Evolutionary conservation across 2,888 invertebrate genomes (phyloP).

Genomic region (Pterobdella sp.): DNA sequence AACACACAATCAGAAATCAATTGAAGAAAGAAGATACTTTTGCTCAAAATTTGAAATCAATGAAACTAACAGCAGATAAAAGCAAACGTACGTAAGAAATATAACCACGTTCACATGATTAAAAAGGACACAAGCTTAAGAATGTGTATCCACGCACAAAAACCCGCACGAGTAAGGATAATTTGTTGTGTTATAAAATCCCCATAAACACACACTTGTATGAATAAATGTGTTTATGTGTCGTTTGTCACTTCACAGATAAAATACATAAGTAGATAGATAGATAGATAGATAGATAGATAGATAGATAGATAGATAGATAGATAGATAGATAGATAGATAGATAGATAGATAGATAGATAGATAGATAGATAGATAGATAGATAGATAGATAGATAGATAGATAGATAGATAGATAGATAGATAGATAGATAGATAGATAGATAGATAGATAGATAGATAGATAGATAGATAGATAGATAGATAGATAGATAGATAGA

Average conservation of each 20-base stretch:
- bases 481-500: background rate
- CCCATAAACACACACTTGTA: background rate
- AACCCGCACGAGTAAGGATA: background rate
- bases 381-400: background rate
- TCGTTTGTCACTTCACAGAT: background rate
- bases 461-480: background rate
- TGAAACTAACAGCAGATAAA: too few relatives aligned
- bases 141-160: background rate
- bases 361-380: background rate
- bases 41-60: too few relatives aligned
- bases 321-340: background rate
- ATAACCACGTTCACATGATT: too few relatives aligned
- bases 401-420: too few relatives aligned
- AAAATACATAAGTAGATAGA: background rate
- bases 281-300: background rate
- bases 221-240: background rate
- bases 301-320: background rate
- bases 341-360: background rate
- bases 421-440: background rate
- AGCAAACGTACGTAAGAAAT: too few relatives aligned
- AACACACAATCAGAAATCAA: background rate
- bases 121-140: too few relatives aligned
- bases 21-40: background rate
- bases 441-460: background rate
- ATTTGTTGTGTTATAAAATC: background rate